Evolutionary conservation across 2,113 vertebrate species (phyloP), one percentile per base, ranked within the genome.

Genomic region (Epinephelus cyanopodus): DNA sequence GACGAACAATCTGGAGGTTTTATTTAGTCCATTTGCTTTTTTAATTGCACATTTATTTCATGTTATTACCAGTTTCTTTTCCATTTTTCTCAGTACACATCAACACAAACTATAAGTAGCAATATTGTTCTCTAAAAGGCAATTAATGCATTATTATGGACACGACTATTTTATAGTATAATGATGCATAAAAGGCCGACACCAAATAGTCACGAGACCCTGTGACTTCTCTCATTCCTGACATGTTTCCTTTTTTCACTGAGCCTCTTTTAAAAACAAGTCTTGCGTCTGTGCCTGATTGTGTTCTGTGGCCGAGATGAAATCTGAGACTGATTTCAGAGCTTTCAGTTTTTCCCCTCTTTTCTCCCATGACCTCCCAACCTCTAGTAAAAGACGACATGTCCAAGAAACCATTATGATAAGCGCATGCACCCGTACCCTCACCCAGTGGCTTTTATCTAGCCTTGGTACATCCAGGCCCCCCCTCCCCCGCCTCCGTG

Each of bases 331-430:
- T 52, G 69, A 74, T 64, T 61, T 87, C 56, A 37, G 13, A 90
- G 74, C 71, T 85, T 83, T 78, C 56, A 63, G 73, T 80, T 85
- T 87, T 78, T 73, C 11, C 57, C 54, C 25, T 21, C 64, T 81
- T 84, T 87, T 89, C 91, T 93, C 92, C 89, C 90, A 89, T 92
- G 87, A 93, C 88, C 92, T 53, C 33, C 18, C n/a, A 62, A 90
- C 90, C 90, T 89, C 84, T 81, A 50, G 86, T 87, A 87, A 92
- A 91, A 87, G 81, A 81, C 83, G 11, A 77, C 83, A 77, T 76
- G 74, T 91, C 81, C 90, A 89, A 89, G 90, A 77, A 89, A 67
- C 83, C 92, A 91, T 92, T 92, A 91, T 89, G 79, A 91, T 88
- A 90, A 92, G 82, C 42, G 42, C 79, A n/a, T 52, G 74, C 83